Evolutionary conservation across 1,140 invertebrate genomes (phyloP).

Genomic region (Cotesia chilonis): DNA sequence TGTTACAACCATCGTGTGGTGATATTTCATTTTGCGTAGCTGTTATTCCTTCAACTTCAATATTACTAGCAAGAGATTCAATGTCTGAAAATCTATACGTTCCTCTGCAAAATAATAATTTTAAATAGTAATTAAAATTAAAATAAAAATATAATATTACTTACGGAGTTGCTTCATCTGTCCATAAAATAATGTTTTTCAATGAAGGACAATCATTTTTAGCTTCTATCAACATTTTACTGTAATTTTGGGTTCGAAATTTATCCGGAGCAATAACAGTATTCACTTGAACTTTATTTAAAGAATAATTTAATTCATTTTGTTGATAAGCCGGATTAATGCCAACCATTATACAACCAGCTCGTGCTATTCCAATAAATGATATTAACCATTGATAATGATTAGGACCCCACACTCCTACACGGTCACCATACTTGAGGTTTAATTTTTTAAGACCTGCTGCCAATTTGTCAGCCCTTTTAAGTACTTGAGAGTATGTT

Average conservation of each 20-base stretch:
- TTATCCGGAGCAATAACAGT: slow-evolving; percentile 74
- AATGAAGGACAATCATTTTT: slow-evolving; percentile 58
- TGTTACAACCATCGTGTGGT: slow-evolving; percentile 76
- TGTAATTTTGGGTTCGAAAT: slow-evolving; percentile 78
- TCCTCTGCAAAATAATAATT: slow-evolving; percentile 66
- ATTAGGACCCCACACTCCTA: slow-evolving; percentile 93
- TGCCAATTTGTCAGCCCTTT: slow-evolving; percentile 80
- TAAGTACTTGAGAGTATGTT: slow-evolving; percentile 72
- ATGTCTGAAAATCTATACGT: slow-evolving; percentile 71
- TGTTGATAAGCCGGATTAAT: slow-evolving; percentile 86
- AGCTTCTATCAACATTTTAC: slow-evolving; percentile 69
- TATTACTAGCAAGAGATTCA: slow-evolving; percentile 53
- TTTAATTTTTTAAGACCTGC: slow-evolving; percentile 82
- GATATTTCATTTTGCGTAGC: slow-evolving; percentile 64
- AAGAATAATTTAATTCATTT: slow-evolving; percentile 79
- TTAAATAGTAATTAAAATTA: background rate
- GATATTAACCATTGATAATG: slow-evolving; percentile 82
- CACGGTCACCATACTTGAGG: slow-evolving; percentile 79
- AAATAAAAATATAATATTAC: slow-evolving; percentile 59
- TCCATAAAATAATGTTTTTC: slow-evolving; percentile 68
- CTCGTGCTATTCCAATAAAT: slow-evolving; percentile 80
- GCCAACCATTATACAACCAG: slow-evolving; percentile 83
- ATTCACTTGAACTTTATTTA: slow-evolving; percentile 81
- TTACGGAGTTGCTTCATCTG: slow-evolving; percentile 61
- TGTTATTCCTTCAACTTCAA: slow-evolving; percentile 49